Evolutionary conservation across 2,113 vertebrate species (phyloP), one percentile per base, ranked within the genome.

Genomic region (Australoheros scitulus): DNA sequence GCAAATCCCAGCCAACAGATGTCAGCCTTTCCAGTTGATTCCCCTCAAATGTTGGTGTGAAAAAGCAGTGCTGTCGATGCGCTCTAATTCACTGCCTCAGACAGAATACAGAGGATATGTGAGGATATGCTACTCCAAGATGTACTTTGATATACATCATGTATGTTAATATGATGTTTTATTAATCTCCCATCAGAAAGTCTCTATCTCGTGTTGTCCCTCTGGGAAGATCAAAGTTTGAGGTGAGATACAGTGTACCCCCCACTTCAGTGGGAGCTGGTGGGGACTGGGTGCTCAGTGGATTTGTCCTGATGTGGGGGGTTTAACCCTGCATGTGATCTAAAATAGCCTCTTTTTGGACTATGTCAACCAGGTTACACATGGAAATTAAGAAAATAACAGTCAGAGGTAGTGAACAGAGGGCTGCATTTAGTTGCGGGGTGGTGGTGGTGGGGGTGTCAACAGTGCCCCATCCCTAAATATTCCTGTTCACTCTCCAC

Each of bases 1-100:
- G 17, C 92, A n/a, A 11, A 22, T 26, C 55, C 32, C 20, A 6
- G 47, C 95, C 95, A 95, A 94, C 86, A 95, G 95, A 95, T 93
- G 95, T 90, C 95, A 95, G 87, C 92, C 86, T 92, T 89, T 91
- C 89, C 81, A 92, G 92, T 80, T 80, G 61, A 88, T 94, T 88
- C 64, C 50, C 56, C 65, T 41, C 13, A 22, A 38, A 65, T n/a
- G 14, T 13, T 2, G 14, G 68, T 29, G 68, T 52, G 22, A 52
- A 65, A 64, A 61, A 72, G 11, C 79, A 59, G 47, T 18, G 36
- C 36, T 81, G 65, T 80, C 57, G 52, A 9, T 70, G 76, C 41
- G 13, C 77, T 87, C 41, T 80, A 24, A 89, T 56, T 61, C 59
- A 79, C 20, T 78, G 75, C 57, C 83, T 63, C 56, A 68, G 43